Base-by-base conservation (phyloP, 2,888 invertebrate species). In the Adela reaumurella region DNA sequence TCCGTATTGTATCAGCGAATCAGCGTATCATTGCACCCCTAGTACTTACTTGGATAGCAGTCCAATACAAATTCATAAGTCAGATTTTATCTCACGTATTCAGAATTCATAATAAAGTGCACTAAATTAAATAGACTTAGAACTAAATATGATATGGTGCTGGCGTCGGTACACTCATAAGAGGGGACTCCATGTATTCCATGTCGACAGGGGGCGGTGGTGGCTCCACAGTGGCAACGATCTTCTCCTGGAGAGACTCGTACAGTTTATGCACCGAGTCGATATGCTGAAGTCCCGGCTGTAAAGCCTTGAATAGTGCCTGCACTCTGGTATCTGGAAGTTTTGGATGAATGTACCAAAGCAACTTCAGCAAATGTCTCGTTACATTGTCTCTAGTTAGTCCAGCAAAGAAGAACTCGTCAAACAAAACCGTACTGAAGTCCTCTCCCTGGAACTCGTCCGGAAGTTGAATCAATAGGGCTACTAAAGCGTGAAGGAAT, bases 371-470 rank as follows among this genome's bases (percentile, higher is more conserved):
- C 62, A 97, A 81, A 77, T 97, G 97, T 47, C 94, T 83, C 3
- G 92, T 90, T 0, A 96, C 95, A 79, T 95, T 96, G 62, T 97
- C 96, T 53, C 91, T 85, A 1, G 89, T 86, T 17, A 96, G 77
- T 0, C 92, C 92, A 50, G 94, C 94, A 68, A 95, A 89, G 61
- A 97, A 90, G 68, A 97, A 97, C 67, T 96, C 95, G 69, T 97
- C 96, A 74, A 97, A 96, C 43, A 97, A 84, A 1, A 93, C 92
- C 2, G 94, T 94, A 69, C 95, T 96, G 65, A 97, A 96, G 58
- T 96, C 95, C 71, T 96, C 94, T 0, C 92, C 90, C 55, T 90
- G 83, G 63, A 97, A 97, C 68, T 96, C 96, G 56, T 97, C 97
- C 3, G 89, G 86, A 81, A 96, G 88, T 52, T 91, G 90, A 56